Evolutionary conservation across 1,140 invertebrate genomes (phyloP), one percentile per base, ranked within the genome.

Genomic region (Aphidius ervi): DNA sequence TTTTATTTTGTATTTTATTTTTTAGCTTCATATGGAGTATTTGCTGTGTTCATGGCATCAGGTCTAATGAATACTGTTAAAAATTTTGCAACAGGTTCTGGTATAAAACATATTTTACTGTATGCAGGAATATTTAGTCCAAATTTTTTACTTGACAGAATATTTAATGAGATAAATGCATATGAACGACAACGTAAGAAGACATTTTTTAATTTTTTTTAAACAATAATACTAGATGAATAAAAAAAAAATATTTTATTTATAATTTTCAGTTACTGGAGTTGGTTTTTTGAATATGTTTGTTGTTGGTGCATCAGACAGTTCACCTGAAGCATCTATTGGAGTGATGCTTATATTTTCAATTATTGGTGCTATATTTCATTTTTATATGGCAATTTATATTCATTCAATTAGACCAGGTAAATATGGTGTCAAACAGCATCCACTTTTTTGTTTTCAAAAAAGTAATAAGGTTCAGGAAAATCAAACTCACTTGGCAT

Each of bases 341-440:
- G 71, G 70, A 48, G 68, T 67, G 54, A 68, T 74, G 64, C 47
- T 73, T n/a, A 55, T 72, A 3, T 73, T 70, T 54, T 70, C 70
- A 10, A 48, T 74, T 8, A 42, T 73, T 9, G 70, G 68, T 4
- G 43, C 46, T 50, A 5, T 70, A 9, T 47, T 72, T 46, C 67
- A 72, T 56, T 70, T 74, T 62, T 60, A 31, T 10, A 46, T 72
- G 23, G 61, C 68, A 10, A 6, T 72, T 9, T 86, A 87, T 66
- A 67, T 85, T 42, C 81, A 83, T 65, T 74, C 74, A 46, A 64
- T 86, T 9, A 69, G 78, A 50, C 85, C 85, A 5, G 83, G 83
- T 41, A 77, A 81, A 61, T 82, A 76, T 68, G 84, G 84, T 9
- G 74, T 85, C 16, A 67, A 74, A 9, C 75, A 81, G 63, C 73